Base-by-base conservation (phyloP, 2,888 invertebrate genomes). In the Gisinianus flammeolus region DNA sequence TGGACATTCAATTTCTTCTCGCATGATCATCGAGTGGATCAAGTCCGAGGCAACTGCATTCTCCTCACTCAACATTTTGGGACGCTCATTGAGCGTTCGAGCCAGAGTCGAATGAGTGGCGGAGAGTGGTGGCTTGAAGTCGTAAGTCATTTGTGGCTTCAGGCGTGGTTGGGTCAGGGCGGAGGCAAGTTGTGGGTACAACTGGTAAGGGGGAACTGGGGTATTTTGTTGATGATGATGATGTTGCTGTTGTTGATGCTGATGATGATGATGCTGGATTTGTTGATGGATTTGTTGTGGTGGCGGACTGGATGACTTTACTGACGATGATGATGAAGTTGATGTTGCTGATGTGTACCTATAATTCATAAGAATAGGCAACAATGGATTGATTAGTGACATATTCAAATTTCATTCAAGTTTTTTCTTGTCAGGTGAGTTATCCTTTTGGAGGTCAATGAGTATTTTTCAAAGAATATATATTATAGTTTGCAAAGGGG, bases 41-140 rank as follows among this genome's bases (percentile, higher is more conserved):
- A 95, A 93, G 88, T 96, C 96, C 52, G 94, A 94, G 86, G 95
- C 92, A 87, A 95, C 95, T 88, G 94, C 91, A 89, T 95, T 95
- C 88, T 96, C 96, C 73, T 95, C 94, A 64, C 94, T 95, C 75
- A 86, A 79, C 94, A 95, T 95, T 85, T 94, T 91, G 8, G 96
- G 95, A n/a, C 94, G 94, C 86, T 94, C 95, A 93, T 95, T 95
- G 82, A 96, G 88, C 79, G 94, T 94, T 87, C 94, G 94, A 84
- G 96, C 95, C 82, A 96, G 89, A 85, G 95, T 96, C 56, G 94
- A 95, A 88, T 75, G 77, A 58, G 76, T 77, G 54, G 71, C 58
- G 62, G 77, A 76, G 33, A 70, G 30, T 66, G 77, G 79, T 24
- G 68, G 67, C 33, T 75, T 70, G 77, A 71, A 35, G 68, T 70